Percentiles rank a stretch among this genome's conserved stretches.
These are phyloP conservation scores for Mimachlamys varia DNA, from an alignment of 2,888 invertebrate species.

Conservation along the genomic window DNA sequence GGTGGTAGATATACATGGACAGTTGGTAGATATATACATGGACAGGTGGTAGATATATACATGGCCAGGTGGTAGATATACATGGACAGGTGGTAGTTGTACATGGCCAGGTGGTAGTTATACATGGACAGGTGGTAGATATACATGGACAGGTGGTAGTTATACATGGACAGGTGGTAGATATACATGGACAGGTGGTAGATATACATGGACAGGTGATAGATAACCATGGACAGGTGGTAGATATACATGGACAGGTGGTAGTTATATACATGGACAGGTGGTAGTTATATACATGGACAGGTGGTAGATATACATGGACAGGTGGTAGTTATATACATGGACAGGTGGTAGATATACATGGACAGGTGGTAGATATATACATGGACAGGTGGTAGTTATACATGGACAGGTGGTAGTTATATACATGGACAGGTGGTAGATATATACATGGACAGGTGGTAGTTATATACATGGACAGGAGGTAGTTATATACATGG, in stretches of 20 bases:
- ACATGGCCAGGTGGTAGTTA: no score
- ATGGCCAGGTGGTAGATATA: neutral
- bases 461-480: no score
- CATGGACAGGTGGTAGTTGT: no score
- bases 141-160: conserved; percentile 8
- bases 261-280: neutral
- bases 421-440: no score
- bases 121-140: neutral
- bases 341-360: neutral
- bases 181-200: neutral
- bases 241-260: neutral
- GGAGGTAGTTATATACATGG: no score
- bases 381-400: neutral
- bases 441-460: neutral
- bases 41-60: neutral
- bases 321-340: neutral
- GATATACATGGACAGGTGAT: neutral
- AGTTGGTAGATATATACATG: neutral
- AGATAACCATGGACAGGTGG: neutral
- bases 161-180: neutral
- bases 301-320: neutral
- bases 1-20: no score
- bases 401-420: neutral
- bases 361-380: neutral
- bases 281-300: neutral